A percentile compares a stretch with the other conserved stretches of the same genome.
These are phyloP conservation scores for Drosophila funebris DNA, from an alignment of 1,140 invertebrate species.

Conservation along the genomic window DNA sequence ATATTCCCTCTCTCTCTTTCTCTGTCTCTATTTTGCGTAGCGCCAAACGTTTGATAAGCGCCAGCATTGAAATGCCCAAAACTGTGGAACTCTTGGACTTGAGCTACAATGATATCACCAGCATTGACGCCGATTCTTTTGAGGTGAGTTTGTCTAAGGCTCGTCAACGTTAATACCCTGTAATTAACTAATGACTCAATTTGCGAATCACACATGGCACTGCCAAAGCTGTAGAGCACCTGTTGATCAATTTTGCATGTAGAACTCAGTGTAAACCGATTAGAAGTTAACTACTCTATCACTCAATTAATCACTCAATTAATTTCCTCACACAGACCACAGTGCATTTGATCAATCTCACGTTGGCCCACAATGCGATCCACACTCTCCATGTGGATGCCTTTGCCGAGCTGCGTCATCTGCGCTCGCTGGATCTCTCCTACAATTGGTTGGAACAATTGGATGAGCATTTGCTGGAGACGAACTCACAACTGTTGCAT, in stretches of 20 bases:
- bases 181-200: conserved; percentile 2
- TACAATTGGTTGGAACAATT: conserved; percentile 77
- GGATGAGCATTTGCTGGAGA: conserved; percentile 71
- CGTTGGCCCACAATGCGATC: conserved; percentile 72
- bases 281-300: no score
- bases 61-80: conserved; percentile 71
- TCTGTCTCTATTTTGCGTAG: conserved; percentile 39
- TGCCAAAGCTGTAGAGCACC: no score
- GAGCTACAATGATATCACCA: conserved; percentile 81
- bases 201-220: background rate
- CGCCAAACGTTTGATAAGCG: conserved; percentile 71
- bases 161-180: background rate
- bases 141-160: conserved; percentile 50
- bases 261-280: no score
- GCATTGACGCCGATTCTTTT: conserved; percentile 70
- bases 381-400: conserved; percentile 68
- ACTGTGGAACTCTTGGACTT: conserved; percentile 77
- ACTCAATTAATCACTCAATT: background rate
- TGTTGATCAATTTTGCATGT: no score
- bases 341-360: conserved; percentile 61
- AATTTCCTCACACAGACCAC: conserved; percentile 39
- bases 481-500: conserved; percentile 51
- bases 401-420: conserved; percentile 52
- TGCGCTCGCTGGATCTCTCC: conserved; percentile 70
- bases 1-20: background rate